Evolutionary conservation across 2,888 invertebrate genomes (phyloP).

Genomic region (Caradrina kadenii): DNA sequence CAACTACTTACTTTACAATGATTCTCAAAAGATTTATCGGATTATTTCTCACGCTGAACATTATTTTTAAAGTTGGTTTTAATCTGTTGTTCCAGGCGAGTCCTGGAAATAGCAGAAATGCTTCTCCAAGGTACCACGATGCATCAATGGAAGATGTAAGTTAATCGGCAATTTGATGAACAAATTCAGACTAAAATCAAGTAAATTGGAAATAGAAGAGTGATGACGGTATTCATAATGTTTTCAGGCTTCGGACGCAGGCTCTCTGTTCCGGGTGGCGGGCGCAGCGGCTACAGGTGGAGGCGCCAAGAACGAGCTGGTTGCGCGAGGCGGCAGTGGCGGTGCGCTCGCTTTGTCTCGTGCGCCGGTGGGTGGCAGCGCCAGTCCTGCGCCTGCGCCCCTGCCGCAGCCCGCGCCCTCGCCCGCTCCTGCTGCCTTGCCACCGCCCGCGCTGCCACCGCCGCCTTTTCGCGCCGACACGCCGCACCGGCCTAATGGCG

Average conservation of each 20-base stretch:
- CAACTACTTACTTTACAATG: not conserved
- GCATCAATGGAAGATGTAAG: constrained; percentile 89
- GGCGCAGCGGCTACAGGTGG: constrained; percentile 91
- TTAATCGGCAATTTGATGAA: constrained; percentile 31
- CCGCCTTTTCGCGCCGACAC: constrained; percentile 91
- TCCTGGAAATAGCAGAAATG: constrained; percentile 89
- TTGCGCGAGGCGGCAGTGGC: constrained; percentile 92
- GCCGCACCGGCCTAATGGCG: constrained; percentile 82
- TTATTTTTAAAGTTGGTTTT: not conserved
- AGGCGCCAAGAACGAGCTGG: constrained; percentile 91
- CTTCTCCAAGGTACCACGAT: constrained; percentile 88
- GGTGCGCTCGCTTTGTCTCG: constrained; percentile 91
- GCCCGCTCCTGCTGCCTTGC: constrained; percentile 93
- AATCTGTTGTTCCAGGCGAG: constrained; percentile 85
- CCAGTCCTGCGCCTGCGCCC: constrained; percentile 92
- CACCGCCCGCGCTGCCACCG: constrained; percentile 92
- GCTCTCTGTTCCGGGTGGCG: constrained; percentile 86
- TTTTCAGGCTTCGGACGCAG: constrained; percentile 85
- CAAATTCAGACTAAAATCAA: not conserved
- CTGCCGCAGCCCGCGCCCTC: constrained; percentile 93
- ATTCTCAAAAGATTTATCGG: not conserved
- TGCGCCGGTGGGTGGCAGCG: constrained; percentile 91
- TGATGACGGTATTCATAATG: not conserved
- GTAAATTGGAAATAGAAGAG: not conserved
- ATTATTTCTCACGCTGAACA: too few species aligned